phyloP scores from a whole-genome alignment of 2,888 invertebrate species.

The Eurytoma californica region DNA sequence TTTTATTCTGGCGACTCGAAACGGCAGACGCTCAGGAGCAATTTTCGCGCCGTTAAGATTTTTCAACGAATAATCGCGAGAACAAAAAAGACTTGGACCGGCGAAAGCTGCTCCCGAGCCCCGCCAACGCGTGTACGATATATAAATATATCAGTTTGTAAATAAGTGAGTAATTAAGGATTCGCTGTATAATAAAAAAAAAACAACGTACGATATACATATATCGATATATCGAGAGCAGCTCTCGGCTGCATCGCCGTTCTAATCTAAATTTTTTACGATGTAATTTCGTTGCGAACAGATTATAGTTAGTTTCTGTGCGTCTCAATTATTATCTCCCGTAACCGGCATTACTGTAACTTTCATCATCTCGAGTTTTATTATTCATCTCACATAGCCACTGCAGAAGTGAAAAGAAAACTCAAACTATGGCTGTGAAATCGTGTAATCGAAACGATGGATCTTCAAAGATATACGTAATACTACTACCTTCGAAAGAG shows the following conservation, averaged over 20 bases:
- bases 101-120: conserved; percentile 5
- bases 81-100: conserved; percentile 3
- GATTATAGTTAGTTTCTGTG: no score
- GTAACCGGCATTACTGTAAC: neutral
- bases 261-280: neutral
- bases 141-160: conserved; percentile 45
- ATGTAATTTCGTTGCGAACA: no score
- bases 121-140: conserved; percentile 19
- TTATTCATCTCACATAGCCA: conserved; percentile 47
- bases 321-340: no score
- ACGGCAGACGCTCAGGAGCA: neutral
- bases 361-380: conserved; percentile 1
- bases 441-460: conserved; percentile 49
- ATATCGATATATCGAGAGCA: conserved; percentile 2
- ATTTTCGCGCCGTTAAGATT: conserved; percentile 11
- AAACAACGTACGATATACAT: neutral
- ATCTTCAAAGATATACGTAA: conserved; percentile 29
- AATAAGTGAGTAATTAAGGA: conserved; percentile 27
- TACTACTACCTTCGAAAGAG: neutral
- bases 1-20: conserved; percentile 24
- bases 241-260: neutral
- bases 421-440: conserved; percentile 54
- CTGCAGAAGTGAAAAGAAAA: conserved; percentile 13
- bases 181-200: conserved; percentile 20
- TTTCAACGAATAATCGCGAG: neutral